Conservation (phyloP, 2,888 invertebrate genomes). For the Oeneis ivallda region DNA sequence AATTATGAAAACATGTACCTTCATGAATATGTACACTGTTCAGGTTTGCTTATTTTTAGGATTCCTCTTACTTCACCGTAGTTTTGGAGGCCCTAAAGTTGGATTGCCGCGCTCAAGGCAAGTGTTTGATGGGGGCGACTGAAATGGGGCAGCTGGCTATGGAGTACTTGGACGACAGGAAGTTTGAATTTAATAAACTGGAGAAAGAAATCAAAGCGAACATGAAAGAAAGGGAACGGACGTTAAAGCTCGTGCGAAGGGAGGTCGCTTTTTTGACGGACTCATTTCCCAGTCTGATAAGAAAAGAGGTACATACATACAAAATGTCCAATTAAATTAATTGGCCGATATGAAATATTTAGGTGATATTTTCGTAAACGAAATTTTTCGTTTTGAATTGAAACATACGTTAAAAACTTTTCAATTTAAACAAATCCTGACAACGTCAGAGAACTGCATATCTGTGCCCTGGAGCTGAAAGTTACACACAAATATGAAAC, state of each 20-base stretch:
- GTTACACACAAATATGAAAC: too few species aligned
- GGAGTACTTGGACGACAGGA: constrained; percentile 84
- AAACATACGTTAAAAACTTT: too few species aligned
- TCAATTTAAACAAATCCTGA: too few species aligned
- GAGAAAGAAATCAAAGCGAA: constrained; percentile 83
- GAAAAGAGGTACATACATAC: constrained; percentile 61
- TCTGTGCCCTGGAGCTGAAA: too few species aligned
- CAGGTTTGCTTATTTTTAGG: constrained; percentile 56
- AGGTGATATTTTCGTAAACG: too few species aligned
- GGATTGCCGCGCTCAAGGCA: constrained; percentile 83
- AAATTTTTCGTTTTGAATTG: too few species aligned
- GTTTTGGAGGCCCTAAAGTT: constrained; percentile 81
- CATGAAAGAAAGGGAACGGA: constrained; percentile 82
- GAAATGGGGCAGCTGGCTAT: constrained; percentile 85
- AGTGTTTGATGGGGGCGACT: constrained; percentile 83
- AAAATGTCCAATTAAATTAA: not conserved
- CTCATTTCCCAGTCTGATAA: constrained; percentile 71
- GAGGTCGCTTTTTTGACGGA: constrained; percentile 70
- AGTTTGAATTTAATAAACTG: constrained; percentile 81
- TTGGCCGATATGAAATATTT: too few species aligned
- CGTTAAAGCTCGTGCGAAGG: constrained; percentile 75
- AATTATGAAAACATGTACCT: not conserved
- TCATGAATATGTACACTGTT: not conserved
- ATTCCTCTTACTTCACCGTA: constrained; percentile 84
- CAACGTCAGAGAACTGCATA: too few species aligned